Base-by-base conservation (phyloP, 2,888 invertebrate species). In the Abrostola tripartita region DNA sequence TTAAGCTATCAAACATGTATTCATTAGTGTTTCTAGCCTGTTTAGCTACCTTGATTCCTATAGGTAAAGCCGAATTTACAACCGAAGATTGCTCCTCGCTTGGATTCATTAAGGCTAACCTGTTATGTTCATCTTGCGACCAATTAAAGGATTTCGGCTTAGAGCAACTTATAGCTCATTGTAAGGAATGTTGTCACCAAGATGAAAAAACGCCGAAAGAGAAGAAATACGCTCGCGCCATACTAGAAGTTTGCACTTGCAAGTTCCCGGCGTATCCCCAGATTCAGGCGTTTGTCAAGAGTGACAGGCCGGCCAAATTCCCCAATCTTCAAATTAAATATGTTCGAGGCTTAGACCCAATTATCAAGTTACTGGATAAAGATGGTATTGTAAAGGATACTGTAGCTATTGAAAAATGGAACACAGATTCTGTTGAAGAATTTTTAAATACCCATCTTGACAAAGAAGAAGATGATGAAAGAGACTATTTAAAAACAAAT, bases 261-360 rank as follows among this genome's bases (percentile, higher is more conserved):
- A 99, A 99, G 95, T 98, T 99, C 95, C 98, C 98, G 65, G 97
- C 98, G 7, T 99, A 98, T 95, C 99, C 99, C 47, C 99, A 99
- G 95, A 98, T 99, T 82, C 98, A 99, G 95, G 99, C 99, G 14
- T 99, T 99, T 88, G 97, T 99, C 56, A 99, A 98, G 90, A 98
- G 99, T 90, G 98, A 98, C 76, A 95, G 97, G 81, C 98, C 98
- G 7, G 96, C 96, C 4, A 97, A 98, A 89, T 99, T 98, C 88
- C 97, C 98, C 40, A 99, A 99, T 89, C 95, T 99, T 62, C 96
- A 97, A 89, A 97, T 99, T 52, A 97, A 98, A 85, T 99, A 99
- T 86, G 97, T 98, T 0, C 96, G 99, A 68, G 99, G 99, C 6
- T 95, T 99, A 61, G 98, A 99, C 92, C 99, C 99, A 0, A 97